These are phyloP conservation scores for Labia minor DNA, from an alignment of 2,888 invertebrate species.

Conservation along the genomic window DNA sequence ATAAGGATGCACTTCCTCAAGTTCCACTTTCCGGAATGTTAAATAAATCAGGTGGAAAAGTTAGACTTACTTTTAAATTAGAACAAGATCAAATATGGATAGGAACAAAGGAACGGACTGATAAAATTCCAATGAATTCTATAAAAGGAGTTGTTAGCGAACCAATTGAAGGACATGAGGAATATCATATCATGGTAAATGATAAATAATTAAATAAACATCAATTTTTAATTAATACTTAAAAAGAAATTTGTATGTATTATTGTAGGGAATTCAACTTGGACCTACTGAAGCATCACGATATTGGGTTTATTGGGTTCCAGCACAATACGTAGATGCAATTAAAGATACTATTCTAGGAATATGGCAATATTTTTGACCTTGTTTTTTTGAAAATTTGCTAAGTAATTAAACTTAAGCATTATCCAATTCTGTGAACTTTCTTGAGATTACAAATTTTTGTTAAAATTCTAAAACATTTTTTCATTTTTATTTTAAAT, in stretches of 20 bases:
- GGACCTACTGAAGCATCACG: constrained; percentile 85
- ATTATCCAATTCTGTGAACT: no score
- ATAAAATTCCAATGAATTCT: constrained; percentile 80
- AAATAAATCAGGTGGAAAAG: constrained; percentile 80
- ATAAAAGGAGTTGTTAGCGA: constrained; percentile 72
- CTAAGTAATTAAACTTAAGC: no score
- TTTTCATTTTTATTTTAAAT: no score
- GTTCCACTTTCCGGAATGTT: constrained; percentile 79
- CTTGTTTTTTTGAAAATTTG: no score
- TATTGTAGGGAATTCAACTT: constrained; percentile 65
- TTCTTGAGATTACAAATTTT: no score
- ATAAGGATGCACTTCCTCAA: constrained; percentile 66
- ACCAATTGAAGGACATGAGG: constrained; percentile 77
- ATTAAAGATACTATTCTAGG: constrained; percentile 84
- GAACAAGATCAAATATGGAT: constrained; percentile 85
- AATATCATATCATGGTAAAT: constrained; percentile 89
- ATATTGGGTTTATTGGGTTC: constrained; percentile 93
- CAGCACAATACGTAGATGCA: constrained; percentile 78
- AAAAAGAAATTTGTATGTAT: neutral
- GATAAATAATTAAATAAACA: constrained; percentile 35
- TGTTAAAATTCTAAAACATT: no score
- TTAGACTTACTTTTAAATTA: constrained; percentile 81
- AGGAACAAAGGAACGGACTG: constrained; percentile 84
- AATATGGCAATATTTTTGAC: constrained; percentile 50
- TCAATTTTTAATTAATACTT: no score